A percentile compares a stretch with the other conserved stretches of the same genome.
Conservation (phyloP, 2,888 invertebrate species). For the Holacanthella duospinosa region DNA sequence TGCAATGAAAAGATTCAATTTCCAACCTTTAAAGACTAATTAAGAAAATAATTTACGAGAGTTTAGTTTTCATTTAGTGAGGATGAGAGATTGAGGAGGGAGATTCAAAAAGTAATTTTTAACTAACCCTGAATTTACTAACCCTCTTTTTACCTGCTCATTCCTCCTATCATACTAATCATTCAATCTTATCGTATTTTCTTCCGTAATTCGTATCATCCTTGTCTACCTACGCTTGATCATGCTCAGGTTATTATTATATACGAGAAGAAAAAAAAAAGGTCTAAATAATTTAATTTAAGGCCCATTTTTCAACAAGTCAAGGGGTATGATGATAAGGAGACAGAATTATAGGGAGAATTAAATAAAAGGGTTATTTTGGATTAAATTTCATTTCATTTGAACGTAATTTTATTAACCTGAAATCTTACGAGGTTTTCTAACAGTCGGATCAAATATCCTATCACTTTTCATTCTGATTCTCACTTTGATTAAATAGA, state of each 20-base stretch:
- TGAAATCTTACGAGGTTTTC: background rate
- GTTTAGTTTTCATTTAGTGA: too few species aligned
- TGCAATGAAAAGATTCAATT: background rate
- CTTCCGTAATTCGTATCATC: background rate
- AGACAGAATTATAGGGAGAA: background rate
- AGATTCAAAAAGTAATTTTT: background rate
- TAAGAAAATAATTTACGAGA: conserved; percentile 5
- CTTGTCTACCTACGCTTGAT: too few species aligned
- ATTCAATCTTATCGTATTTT: background rate
- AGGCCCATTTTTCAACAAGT: background rate
- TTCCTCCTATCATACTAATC: too few species aligned
- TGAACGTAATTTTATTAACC: background rate
- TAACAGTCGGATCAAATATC: conserved; percentile 2
- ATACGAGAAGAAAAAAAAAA: too few species aligned
- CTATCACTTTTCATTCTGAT: conserved; percentile 3
- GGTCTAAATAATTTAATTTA: background rate
- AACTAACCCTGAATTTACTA: background rate
- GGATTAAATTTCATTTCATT: conserved; percentile 2
- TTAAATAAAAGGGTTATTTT: background rate
- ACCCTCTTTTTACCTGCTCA: too few species aligned
- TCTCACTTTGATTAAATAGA: background rate
- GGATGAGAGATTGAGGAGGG: background rate
- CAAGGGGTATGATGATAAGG: background rate
- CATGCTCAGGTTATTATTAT: background rate
- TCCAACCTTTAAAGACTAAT: background rate